Conservation (phyloP, 1,140 invertebrate genomes). For the Pogonognathellus flavescens region DNA sequence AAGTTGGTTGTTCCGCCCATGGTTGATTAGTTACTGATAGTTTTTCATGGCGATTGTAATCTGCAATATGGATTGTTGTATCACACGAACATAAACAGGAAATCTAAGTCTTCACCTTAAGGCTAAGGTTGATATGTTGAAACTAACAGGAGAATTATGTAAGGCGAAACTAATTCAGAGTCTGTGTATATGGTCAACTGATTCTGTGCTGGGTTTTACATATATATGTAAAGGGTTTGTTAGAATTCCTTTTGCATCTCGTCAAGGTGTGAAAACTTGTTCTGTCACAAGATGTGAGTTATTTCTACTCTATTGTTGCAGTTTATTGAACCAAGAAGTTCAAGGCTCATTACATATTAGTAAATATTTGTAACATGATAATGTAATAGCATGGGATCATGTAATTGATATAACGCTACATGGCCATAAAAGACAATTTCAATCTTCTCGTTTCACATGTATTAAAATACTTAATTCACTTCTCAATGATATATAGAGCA, state of each 20-base stretch:
- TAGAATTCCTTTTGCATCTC: slow-evolving; percentile 35
- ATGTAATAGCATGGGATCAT: not conserved
- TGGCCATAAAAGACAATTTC: too few relatives aligned
- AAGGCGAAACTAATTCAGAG: too few relatives aligned
- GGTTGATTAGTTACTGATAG: slow-evolving; percentile 28
- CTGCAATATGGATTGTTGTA: too few relatives aligned
- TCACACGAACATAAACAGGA: too few relatives aligned
- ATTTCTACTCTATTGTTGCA: slow-evolving; percentile 25
- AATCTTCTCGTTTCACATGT: too few relatives aligned
- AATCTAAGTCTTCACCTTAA: too few relatives aligned
- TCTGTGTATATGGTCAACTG: too few relatives aligned
- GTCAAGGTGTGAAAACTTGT: slow-evolving; percentile 48
- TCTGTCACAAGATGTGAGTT: slow-evolving; percentile 36
- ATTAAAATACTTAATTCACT: too few relatives aligned
- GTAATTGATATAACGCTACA: not conserved
- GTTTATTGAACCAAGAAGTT: slow-evolving; percentile 45
- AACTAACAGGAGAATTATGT: too few relatives aligned
- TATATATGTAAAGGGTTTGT: not conserved
- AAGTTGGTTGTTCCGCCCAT: slow-evolving; percentile 28
- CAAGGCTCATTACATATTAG: slow-evolving; percentile 19
- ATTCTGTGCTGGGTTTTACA: not conserved
- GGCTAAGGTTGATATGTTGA: too few relatives aligned
- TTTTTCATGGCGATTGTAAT: not conserved
- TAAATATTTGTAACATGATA: not conserved
- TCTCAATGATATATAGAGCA: too few relatives aligned